Percentiles rank a stretch among this genome's conserved stretches.
Evolutionary conservation across 2,113 vertebrate species (phyloP).

Genomic region (Trichechus manatus): DNA sequence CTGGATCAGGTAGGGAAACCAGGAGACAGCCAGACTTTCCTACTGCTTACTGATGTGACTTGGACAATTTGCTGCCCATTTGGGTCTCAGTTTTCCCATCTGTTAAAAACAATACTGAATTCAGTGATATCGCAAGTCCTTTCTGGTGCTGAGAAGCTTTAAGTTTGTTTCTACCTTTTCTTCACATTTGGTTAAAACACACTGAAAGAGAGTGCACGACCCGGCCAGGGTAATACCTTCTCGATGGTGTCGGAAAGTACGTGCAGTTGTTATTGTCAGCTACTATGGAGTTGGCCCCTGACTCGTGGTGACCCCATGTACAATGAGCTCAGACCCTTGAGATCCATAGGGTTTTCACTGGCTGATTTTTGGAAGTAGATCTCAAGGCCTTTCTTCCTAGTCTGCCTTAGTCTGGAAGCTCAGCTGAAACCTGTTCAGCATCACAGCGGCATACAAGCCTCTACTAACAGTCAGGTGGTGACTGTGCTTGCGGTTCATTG

Average conservation of each 20-base stretch:
- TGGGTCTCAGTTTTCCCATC: neutral
- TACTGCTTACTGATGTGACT: accelerated
- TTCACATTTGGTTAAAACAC: neutral
- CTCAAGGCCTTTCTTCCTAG: neutral
- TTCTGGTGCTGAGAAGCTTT: neutral
- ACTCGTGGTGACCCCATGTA: neutral
- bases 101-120: neutral
- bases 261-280: neutral
- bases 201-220: neutral
- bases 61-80: neutral
- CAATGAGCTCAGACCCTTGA: neutral
- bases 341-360: neutral
- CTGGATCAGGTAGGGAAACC: neutral
- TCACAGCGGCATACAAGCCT: no score
- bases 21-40: accelerated
- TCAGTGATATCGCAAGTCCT: neutral
- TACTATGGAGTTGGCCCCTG: neutral
- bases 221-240: neutral
- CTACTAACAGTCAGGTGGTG: no score
- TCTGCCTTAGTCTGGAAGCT: neutral
- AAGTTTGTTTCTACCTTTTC: neutral
- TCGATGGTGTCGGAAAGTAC: neutral
- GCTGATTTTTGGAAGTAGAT: neutral
- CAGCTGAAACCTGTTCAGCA: neutral
- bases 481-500: neutral